Base-by-base conservation (phyloP, 2,797 vertebrate genomes). In the Monodelphis domestica region DNA sequence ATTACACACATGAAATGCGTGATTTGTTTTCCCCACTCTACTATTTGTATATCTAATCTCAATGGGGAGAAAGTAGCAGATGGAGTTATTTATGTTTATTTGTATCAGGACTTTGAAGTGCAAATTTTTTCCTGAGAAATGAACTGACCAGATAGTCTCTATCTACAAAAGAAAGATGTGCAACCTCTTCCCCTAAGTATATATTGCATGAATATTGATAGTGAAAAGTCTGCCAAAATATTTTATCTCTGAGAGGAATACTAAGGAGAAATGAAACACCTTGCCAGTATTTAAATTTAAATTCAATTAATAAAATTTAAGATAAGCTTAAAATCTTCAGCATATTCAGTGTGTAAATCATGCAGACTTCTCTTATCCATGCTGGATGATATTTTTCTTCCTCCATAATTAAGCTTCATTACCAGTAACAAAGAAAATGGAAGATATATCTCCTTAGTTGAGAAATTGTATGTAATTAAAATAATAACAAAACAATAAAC, bases 101-200 rank as follows among this genome's bases (percentile, higher is more conserved):
- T 97, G 94, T 98, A 96, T 96, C 95, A 95, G 89, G 95, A 97
- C 98, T 99, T 99, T 99, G 99, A 99, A 98, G 98, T 99, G 98
- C 97, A 99, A 99, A 99, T 99, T 90, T 4, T 97, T 95, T 98
- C 99, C 98, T 98, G 98, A 98, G 95, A 98, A 98, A 98, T 98
- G 97, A 97, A 98, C 94, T 98, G 98, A 98, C 98, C 97, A 98
- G 84, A 95, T 95, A 93, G 87, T 94, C 88, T 95, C 78, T 94
- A 92, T 90, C 38, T 95, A 91, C 95, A 50, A 97, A 70, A 97
- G 92, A 90, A 70, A 92, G 38, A 91, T 0, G 89, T 45, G 63
- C 30, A 94, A 12, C 5, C 53, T 11, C 53, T 53, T 53, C 11
- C 53, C 53, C 53, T 53, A 53, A 5, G 53, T 5, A 53, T 53